Base-by-base conservation (phyloP, 2,888 invertebrate species). In the Synanthedon andrenaeformis region DNA sequence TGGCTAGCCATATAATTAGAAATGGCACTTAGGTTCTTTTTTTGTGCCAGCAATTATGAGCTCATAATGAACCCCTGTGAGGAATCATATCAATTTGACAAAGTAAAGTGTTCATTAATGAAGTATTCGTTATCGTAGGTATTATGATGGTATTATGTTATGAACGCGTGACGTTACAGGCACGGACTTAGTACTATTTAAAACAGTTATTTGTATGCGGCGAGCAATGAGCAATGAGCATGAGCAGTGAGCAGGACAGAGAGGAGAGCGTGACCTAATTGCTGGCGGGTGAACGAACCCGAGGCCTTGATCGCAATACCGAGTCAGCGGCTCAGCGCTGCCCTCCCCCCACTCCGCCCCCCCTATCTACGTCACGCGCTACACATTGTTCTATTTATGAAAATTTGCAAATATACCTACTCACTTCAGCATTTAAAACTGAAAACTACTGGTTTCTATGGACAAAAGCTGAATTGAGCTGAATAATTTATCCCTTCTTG, bases 271-370 rank as follows among this genome's bases (percentile, higher is more conserved):
- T 82, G 85, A 85, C 86, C 86, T 70, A 84, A 78, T 85, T 86
- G 80, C 69, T 59, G 61, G 64, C 69, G 79, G 86, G 86, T 85
- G 83, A 85, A 87, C 85, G 86, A 86, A 82, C 87, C 75, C 70
- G 74, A 66, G 86, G 86, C 87, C 87, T 86, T 87, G 87, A 85
- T 87, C 87, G 87, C 87, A 86, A 86, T 87, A 81, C 77, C 67
- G 74, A 66, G 61, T 57, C 63, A 66, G 69, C 70, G 66, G 62
- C 63, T 61, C 61, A 66, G 58, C 64, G 56, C 62, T 62, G 62
- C 64, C 55, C 65, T 49, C 62, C 58, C 54, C 64, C 53, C 65
- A 11, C 54, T 58, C 51, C 58, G 17, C 35, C 35, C 61, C 57
- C 59, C 52, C 66, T 62, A 57, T 61, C 64, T 65, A 75, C 79